Percentiles rank a stretch among this genome's conserved stretches.
Evolutionary conservation across 1,140 invertebrate genomes (phyloP).

Genomic region (Microplitis demolitor): DNA sequence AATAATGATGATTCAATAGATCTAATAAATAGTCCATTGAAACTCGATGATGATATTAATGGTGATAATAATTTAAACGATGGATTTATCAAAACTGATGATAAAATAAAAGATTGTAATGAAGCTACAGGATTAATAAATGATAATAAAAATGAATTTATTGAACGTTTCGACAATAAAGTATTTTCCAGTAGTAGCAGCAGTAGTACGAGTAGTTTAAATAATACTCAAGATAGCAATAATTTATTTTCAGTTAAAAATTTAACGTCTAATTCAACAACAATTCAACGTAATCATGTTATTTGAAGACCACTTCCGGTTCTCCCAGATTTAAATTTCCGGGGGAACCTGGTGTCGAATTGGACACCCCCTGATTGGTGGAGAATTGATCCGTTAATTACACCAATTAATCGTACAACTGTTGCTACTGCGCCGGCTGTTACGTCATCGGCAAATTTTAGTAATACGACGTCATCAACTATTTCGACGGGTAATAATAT

Average conservation of each 20-base stretch:
- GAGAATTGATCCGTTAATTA: slow-evolving; percentile 54
- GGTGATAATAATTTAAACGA: no score
- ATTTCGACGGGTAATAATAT: background rate
- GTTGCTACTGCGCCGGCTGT: slow-evolving; percentile 39
- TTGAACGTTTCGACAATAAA: no score
- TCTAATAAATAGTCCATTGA: no score
- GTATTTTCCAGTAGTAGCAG: no score
- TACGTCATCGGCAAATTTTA: slow-evolving; percentile 15
- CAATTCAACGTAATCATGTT: slow-evolving; percentile 63
- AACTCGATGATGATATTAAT: no score
- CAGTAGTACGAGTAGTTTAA: no score
- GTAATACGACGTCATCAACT: slow-evolving; percentile 10
- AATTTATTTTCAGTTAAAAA: slow-evolving; percentile 57
- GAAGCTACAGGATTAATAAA: no score
- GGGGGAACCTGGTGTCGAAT: slow-evolving; percentile 58
- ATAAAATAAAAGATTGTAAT: no score
- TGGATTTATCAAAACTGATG: no score
- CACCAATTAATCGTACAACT: slow-evolving; percentile 44
- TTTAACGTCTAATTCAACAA: slow-evolving; percentile 51
- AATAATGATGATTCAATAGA: no score
- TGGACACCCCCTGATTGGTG: slow-evolving; percentile 54
- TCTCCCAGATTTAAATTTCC: slow-evolving; percentile 67
- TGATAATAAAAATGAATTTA: no score
- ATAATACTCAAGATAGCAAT: slow-evolving; percentile 12
- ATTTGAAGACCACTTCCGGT: slow-evolving; percentile 84